Conservation (phyloP, 1,140 invertebrate species). For the Halyomorpha halys region DNA sequence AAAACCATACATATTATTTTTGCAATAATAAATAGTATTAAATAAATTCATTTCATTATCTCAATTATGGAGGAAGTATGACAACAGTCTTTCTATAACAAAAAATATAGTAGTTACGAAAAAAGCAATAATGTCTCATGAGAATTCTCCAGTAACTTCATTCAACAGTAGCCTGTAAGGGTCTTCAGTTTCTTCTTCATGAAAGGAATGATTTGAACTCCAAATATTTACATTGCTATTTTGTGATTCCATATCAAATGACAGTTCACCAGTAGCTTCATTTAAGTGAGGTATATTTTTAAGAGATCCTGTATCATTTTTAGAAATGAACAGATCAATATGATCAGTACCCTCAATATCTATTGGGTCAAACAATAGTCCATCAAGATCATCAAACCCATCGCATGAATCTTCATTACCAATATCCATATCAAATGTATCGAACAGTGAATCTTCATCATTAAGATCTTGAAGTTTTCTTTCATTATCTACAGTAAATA, state of each 20-base stretch:
- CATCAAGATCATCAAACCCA: slow-evolving; percentile 26
- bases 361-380: slow-evolving; percentile 20
- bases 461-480: not conserved
- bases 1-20: no score
- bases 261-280: slow-evolving; percentile 20
- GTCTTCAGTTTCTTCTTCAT: slow-evolving; percentile 1
- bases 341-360: slow-evolving; percentile 7
- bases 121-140: not conserved
- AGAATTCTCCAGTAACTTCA: slow-evolving; percentile 22
- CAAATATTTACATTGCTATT: not conserved
- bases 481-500: slow-evolving; percentile 12
- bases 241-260: slow-evolving; percentile 19
- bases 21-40: no score
- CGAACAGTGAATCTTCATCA: slow-evolving; percentile 14
- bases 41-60: no score
- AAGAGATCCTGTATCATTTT: not conserved
- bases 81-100: no score
- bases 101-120: no score
- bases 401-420: slow-evolving; percentile 25
- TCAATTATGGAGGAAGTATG: no score
- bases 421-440: slow-evolving; percentile 24
- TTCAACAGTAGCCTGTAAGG: slow-evolving; percentile 7
- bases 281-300: slow-evolving; percentile 17
- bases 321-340: not conserved
- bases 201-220: not conserved